Evolutionary conservation across 2,113 vertebrate genomes (phyloP).

Genomic region (Nycticryphes semicollaris): DNA sequence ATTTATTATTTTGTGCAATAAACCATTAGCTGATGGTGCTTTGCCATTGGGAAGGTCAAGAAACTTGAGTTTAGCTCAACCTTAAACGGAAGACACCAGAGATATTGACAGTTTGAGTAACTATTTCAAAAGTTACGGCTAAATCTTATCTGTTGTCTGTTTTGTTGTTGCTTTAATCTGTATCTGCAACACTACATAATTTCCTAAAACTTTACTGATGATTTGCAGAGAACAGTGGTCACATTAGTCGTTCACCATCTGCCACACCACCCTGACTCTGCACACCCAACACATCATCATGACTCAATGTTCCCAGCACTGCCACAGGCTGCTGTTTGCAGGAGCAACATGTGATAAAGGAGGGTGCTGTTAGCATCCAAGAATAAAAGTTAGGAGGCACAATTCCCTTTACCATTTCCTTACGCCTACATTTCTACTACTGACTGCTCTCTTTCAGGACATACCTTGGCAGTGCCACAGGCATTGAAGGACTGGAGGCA

Average conservation of each 20-base stretch:
- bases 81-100: neutral
- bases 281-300: neutral
- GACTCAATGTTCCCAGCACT: neutral
- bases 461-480: neutral
- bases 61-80: neutral
- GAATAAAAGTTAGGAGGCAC: neutral
- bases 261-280: neutral
- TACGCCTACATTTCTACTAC: neutral
- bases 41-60: neutral
- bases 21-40: neutral
- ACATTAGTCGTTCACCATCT: neutral
- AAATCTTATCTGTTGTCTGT: neutral
- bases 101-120: neutral
- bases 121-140: neutral
- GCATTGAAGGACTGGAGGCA: neutral
- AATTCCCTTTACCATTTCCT: neutral
- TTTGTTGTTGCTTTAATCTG: neutral
- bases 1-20: neutral
- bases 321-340: fast-evolving
- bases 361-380: neutral
- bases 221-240: neutral
- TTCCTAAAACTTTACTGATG: neutral
- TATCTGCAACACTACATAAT: neutral
- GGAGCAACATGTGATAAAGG: neutral
- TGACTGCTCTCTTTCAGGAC: neutral